Evolutionary conservation across 2,113 vertebrate genomes (phyloP), one percentile per base, ranked within the genome.

Genomic region (Alaudala cheleensis): DNA sequence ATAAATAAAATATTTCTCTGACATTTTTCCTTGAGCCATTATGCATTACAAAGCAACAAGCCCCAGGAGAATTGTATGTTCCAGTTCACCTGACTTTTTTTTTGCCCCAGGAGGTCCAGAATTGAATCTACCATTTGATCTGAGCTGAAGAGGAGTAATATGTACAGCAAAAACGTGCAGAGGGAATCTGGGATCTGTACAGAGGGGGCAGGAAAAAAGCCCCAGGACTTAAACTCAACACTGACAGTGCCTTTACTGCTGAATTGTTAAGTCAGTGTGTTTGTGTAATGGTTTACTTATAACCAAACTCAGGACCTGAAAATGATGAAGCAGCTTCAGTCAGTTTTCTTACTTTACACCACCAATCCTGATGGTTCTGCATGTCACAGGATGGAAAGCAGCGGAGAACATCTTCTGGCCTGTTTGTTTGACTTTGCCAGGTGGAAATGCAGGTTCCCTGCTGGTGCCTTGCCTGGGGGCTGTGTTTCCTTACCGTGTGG

Each of bases 401-500:
- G 17, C 0, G 6, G 17, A 12, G 33, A 45, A 37, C 0, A 29
- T 11, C 31, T 6, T 13, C 14, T 20, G 31, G 34, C 26, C n/a
- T 2, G 4, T 2, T 9, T 11, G 4, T 56, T 53, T 24, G 2
- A 23, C 23, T 58, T 5, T 2, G 6, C 10, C 54, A 71, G 28
- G 29, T 13, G 11, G 54, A 37, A 73, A 25, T 5, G 50, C 42
- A 37, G 22, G 54, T 14, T n/a, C 39, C 25, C 45, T 3, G 12
- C 11, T 2, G 9, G 12, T 12, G 26, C 28, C 47, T 44, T 18
- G 45, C 34, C 37, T 11, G 5, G 29, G 42, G 49, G 37, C n/a
- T 40, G 40, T 24, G 3, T 60, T 62, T 72, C n/a, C 92, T 93
- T 97, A 99, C 99, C 99, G 98, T 34, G 99, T 99, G 51, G 99